Evolutionary conservation across 2,888 invertebrate species (phyloP).

Genomic region (Xylota sylvarum): DNA sequence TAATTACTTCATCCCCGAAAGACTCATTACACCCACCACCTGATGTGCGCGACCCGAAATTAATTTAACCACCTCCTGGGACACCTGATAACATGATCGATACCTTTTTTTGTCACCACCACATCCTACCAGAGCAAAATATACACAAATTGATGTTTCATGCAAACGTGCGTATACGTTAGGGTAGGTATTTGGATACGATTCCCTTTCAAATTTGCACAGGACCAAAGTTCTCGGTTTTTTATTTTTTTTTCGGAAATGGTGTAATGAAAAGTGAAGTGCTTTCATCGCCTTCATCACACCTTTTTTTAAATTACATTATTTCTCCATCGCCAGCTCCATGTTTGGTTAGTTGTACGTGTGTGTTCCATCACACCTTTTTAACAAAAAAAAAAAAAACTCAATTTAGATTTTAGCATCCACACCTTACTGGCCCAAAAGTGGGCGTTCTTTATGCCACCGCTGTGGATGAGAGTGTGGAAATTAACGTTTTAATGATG

Average conservation of each 20-base stretch:
- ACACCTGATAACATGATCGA: conserved; percentile 71
- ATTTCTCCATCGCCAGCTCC: conserved; percentile 53
- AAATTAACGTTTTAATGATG: conserved; percentile 83
- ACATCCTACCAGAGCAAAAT: conserved; percentile 21
- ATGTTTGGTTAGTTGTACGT: conserved; percentile 43
- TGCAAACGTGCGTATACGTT: conserved; percentile 26
- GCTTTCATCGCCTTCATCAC: conserved; percentile 59
- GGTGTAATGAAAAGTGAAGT: conserved; percentile 61
- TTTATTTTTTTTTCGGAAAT: conserved; percentile 43
- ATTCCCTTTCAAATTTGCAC: conserved; percentile 14
- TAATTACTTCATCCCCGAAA: conserved; percentile 69
- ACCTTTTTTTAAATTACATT: conserved; percentile 64
- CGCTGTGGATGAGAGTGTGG: conserved; percentile 67
- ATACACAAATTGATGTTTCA: conserved; percentile 31
- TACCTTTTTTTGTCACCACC: conserved; percentile 39
- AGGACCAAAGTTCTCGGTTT: not conserved
- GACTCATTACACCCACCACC: conserved; percentile 65
- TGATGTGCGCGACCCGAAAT: conserved; percentile 68
- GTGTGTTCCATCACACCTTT: conserved; percentile 40
- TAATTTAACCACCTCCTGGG: conserved; percentile 68
- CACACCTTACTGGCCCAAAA: conserved; percentile 11
- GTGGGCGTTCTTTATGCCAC: conserved; percentile 25
- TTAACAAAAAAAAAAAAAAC: conserved; percentile 32
- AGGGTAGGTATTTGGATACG: not conserved
- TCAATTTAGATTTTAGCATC: conserved; percentile 57